Percentiles rank a stretch among this genome's conserved stretches.
These are phyloP conservation scores for Netelia fuscicornis DNA, from an alignment of 2,888 invertebrate species.

Conservation along the genomic window DNA sequence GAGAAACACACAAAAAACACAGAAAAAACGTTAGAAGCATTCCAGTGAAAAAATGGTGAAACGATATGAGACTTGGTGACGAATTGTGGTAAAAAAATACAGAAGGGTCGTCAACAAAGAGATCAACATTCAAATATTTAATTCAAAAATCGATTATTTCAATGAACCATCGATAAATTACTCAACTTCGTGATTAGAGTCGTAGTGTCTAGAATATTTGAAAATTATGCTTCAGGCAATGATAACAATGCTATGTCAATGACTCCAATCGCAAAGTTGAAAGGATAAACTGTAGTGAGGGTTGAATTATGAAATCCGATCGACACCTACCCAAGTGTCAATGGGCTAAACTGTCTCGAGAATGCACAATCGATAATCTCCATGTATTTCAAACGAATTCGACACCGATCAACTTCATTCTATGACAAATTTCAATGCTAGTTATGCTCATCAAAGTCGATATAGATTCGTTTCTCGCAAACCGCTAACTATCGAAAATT, in stretches of 20 bases:
- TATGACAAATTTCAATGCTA: background rate
- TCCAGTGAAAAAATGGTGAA: constrained; percentile 47
- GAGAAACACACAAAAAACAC: constrained; percentile 79
- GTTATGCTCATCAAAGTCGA: background rate
- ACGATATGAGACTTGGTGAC: background rate
- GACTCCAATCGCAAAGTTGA: no score
- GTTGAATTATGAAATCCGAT: background rate
- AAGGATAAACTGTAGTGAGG: no score
- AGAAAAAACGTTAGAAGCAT: constrained; percentile 77
- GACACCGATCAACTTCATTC: background rate
- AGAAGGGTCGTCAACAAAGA: background rate
- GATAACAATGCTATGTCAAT: no score
- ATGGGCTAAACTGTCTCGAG: background rate
- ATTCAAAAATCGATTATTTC: no score
- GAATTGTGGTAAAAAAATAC: constrained; percentile 14
- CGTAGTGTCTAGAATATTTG: no score
- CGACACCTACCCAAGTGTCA: background rate
- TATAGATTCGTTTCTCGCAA: background rate
- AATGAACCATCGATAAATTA: no score
- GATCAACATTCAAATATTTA: background rate
- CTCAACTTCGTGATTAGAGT: no score
- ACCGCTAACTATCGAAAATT: constrained; percentile 14
- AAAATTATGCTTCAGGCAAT: no score
- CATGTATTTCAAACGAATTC: background rate
- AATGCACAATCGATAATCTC: background rate